A percentile compares a stretch with the other conserved stretches of the same genome.
These are phyloP conservation scores for Pontoporia blainvillei DNA, from an alignment of 2,113 vertebrate genomes.

Conservation along the genomic window DNA sequence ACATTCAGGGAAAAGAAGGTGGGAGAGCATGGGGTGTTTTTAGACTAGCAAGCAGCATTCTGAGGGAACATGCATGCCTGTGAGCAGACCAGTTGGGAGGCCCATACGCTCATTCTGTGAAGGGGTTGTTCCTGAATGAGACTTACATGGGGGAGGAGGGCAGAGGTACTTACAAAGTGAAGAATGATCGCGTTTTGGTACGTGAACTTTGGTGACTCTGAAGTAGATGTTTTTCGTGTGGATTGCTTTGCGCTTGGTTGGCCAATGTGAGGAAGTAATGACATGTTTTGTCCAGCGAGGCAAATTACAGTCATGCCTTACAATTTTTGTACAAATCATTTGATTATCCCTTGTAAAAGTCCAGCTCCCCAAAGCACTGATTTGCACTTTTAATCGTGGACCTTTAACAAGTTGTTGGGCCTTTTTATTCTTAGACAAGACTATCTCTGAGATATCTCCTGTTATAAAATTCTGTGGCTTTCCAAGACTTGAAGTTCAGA, in stretches of 20 bases:
- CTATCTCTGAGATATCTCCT: background rate
- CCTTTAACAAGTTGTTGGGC: background rate
- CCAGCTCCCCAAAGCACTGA: background rate
- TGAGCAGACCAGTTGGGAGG: background rate
- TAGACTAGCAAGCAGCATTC: background rate
- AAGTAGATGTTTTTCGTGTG: background rate
- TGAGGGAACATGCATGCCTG: background rate
- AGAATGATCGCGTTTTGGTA: background rate
- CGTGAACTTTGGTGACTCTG: background rate
- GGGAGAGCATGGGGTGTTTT: background rate
- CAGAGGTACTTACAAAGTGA: background rate
- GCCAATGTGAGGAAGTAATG: background rate
- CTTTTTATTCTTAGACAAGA: constrained; percentile 18
- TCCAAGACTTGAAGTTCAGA: constrained; percentile 14
- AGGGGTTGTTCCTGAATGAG: background rate
- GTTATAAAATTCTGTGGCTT: background rate
- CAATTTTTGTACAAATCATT: background rate
- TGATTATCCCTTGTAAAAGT: background rate
- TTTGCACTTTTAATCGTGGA: background rate
- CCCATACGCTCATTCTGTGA: background rate
- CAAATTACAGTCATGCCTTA: background rate
- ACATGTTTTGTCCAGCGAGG: background rate
- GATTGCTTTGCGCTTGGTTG: background rate
- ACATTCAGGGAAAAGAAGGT: background rate
- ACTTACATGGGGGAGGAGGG: background rate